Percentiles rank a stretch among this genome's conserved stretches.
Conservation (phyloP, 2,797 vertebrate genomes). For the Meda fulgida region DNA sequence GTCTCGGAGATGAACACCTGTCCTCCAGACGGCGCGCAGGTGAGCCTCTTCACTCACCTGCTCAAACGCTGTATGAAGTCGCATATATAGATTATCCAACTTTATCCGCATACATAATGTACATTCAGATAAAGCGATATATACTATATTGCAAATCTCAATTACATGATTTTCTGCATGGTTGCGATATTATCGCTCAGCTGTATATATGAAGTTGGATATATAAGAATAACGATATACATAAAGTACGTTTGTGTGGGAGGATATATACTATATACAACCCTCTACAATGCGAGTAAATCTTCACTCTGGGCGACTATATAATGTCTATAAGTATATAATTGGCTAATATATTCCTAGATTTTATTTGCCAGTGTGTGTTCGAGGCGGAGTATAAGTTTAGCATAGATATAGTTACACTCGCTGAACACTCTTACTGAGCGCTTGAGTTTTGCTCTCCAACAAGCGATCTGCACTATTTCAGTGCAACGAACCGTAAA, state of each 20-base stretch:
- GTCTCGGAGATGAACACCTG: constrained; percentile 83
- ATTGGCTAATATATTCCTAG: too few relatives aligned
- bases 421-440: too few relatives aligned
- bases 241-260: too few relatives aligned
- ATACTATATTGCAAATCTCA: neutral
- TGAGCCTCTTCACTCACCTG: constrained; percentile 65
- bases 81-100: neutral
- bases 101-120: neutral
- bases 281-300: too few relatives aligned
- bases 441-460: too few relatives aligned
- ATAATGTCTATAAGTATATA: too few relatives aligned
- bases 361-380: too few relatives aligned
- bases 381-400: too few relatives aligned
- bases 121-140: neutral
- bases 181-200: neutral
- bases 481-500: too few relatives aligned
- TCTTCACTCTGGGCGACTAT: too few relatives aligned
- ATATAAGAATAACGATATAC: neutral
- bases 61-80: neutral
- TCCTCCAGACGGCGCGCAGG: constrained; percentile 87
- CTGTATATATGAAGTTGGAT: neutral
- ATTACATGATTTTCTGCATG: neutral
- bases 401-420: too few relatives aligned
- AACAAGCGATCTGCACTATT: too few relatives aligned
- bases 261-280: neutral